A percentile compares a stretch with the other conserved stretches of the same genome.
phyloP scores from a whole-genome alignment of 2,797 vertebrate species.

The Poecilia picta region DNA sequence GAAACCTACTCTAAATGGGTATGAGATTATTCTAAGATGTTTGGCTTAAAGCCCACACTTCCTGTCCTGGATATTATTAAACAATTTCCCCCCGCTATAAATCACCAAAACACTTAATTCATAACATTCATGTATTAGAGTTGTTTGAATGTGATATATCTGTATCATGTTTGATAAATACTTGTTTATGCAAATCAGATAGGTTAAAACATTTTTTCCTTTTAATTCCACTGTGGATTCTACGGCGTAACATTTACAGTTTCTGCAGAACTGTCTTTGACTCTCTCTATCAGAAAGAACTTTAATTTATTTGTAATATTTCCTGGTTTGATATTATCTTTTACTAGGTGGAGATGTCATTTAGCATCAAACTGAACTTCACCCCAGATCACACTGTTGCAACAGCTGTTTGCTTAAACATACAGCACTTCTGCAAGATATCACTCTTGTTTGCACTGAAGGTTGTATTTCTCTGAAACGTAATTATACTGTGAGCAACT shows the following conservation, averaged over 20 bases:
- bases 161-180: neutral
- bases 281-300: neutral
- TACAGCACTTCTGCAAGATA: neutral
- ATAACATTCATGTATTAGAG: neutral
- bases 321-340: neutral
- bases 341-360: neutral
- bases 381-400: neutral
- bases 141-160: neutral
- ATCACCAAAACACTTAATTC: neutral
- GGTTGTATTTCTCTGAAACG: conserved; percentile 8
- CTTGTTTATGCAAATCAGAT: neutral
- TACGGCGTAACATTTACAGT: neutral
- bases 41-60: neutral
- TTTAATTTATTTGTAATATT: neutral
- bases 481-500: conserved; percentile 15
- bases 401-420: neutral
- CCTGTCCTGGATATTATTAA: neutral
- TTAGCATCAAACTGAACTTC: neutral
- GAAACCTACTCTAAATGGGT: neutral
- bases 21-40: neutral
- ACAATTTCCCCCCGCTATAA: neutral
- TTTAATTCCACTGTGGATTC: neutral
- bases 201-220: neutral
- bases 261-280: neutral
- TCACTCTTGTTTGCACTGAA: conserved; percentile 9